Evolutionary conservation across 1,140 invertebrate species (phyloP).

Genomic region (Temnothorax longispinosus): DNA sequence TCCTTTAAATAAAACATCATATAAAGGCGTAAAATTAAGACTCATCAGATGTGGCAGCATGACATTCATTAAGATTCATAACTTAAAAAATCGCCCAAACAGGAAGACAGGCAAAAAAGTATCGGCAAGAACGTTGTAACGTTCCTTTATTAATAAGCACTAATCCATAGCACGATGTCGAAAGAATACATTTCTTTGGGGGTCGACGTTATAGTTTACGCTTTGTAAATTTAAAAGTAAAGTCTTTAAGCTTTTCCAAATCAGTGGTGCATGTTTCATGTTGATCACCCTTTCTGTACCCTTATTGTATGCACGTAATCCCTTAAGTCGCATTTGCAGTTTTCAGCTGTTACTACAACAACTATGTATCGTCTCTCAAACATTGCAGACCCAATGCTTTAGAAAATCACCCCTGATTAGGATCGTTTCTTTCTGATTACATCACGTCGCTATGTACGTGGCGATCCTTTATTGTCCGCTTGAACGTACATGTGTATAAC

Average conservation of each 20-base stretch:
- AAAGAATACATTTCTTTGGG: conserved; percentile 32
- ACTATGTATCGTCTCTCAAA: conserved; percentile 31
- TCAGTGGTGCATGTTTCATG: conserved; percentile 79
- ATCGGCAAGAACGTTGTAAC: background rate
- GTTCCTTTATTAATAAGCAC: background rate
- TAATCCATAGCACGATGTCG: background rate
- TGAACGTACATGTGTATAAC: background rate
- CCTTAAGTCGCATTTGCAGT: conserved; percentile 70
- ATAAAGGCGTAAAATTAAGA: background rate
- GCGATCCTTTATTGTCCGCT: background rate
- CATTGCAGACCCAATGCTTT: background rate
- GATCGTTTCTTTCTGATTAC: background rate
- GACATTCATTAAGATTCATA: background rate
- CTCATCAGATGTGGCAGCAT: background rate
- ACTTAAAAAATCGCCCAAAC: background rate
- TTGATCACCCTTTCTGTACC: conserved; percentile 64
- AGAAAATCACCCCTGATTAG: conserved; percentile 6
- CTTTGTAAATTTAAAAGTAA: conserved; percentile 76
- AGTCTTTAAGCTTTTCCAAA: conserved; percentile 79
- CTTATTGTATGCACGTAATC: conserved; percentile 71
- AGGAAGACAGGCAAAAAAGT: background rate
- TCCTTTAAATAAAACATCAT: background rate
- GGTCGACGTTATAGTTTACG: conserved; percentile 64
- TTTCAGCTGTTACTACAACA: conserved; percentile 57
- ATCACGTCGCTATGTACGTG: background rate